phyloP scores from a whole-genome alignment of 2,113 vertebrate species.

The Calypte anna region DNA sequence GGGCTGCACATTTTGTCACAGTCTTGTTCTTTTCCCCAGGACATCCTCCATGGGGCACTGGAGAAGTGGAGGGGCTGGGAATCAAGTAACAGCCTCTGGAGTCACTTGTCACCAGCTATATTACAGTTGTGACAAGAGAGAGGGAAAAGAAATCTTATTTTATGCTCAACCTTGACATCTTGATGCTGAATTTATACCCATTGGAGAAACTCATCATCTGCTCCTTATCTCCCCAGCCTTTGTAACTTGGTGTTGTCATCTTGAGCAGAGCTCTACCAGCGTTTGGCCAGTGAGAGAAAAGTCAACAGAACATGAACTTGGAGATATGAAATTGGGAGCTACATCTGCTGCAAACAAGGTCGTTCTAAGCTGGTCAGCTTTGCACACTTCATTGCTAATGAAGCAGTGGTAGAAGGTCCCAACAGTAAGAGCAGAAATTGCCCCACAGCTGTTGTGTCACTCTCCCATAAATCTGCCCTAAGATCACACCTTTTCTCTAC shows the following conservation, averaged over 20 bases:
- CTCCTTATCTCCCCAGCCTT: conserved; percentile 14
- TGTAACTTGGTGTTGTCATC: not conserved
- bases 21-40: not conserved
- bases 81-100: not conserved
- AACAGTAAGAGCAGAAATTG: not conserved
- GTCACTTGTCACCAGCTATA: not conserved
- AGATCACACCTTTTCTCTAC: not conserved
- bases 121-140: not conserved
- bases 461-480: not conserved
- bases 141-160: not conserved
- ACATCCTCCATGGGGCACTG: not conserved
- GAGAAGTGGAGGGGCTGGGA: not conserved
- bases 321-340: conserved; percentile 5
- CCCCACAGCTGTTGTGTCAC: not conserved
- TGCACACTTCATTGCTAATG: not conserved
- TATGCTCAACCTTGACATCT: not conserved
- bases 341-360: not conserved
- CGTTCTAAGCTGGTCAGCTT: not conserved
- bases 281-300: conserved; percentile 9
- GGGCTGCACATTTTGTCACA: not conserved
- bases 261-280: not conserved
- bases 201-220: not conserved
- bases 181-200: not conserved
- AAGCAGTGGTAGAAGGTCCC: not conserved
- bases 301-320: not conserved